phyloP scores from a whole-genome alignment of 1,140 invertebrate species.

The Condylostylus longicornis region DNA sequence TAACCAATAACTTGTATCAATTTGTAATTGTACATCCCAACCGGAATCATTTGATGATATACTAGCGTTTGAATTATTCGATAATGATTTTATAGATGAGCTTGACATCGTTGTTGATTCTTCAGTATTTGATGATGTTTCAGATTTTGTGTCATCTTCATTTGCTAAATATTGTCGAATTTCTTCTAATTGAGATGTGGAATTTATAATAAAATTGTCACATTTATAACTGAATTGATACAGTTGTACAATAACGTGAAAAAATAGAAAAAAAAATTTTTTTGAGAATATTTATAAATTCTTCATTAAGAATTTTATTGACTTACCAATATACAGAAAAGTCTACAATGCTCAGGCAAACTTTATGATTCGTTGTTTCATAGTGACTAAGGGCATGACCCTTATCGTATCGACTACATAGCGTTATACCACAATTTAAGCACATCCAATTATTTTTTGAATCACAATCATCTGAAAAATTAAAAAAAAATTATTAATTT shows the following conservation, averaged over 20 bases:
- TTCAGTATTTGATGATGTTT: conserved; percentile 18
- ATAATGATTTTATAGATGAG: conserved; percentile 8
- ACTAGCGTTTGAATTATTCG: conserved; percentile 17
- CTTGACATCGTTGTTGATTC: no score
- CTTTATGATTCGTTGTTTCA: conserved; percentile 45
- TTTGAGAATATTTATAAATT: neutral
- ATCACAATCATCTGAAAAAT: conserved; percentile 46
- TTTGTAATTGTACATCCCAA: conserved; percentile 19
- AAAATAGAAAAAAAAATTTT: neutral
- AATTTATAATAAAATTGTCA: conserved; percentile 67
- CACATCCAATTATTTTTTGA: conserved; percentile 61
- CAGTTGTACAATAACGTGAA: no score
- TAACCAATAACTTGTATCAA: conserved; percentile 11
- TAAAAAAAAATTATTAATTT: conserved; percentile 2
- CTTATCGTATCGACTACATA: conserved; percentile 64
- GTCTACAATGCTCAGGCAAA: conserved; percentile 62
- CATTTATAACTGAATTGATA: conserved; percentile 44
- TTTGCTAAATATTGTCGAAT: conserved; percentile 37
- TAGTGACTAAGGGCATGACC: conserved; percentile 62
- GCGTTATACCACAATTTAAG: conserved; percentile 52
- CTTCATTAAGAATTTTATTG: conserved; percentile 36
- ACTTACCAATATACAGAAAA: conserved; percentile 47
- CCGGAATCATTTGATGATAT: conserved; percentile 14
- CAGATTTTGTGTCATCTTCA: conserved; percentile 12
- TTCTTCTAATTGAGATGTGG: conserved; percentile 46